These are phyloP conservation scores for Brachyhypopomus gauderio DNA, from an alignment of 2,113 vertebrate genomes.

Conservation along the genomic window DNA sequence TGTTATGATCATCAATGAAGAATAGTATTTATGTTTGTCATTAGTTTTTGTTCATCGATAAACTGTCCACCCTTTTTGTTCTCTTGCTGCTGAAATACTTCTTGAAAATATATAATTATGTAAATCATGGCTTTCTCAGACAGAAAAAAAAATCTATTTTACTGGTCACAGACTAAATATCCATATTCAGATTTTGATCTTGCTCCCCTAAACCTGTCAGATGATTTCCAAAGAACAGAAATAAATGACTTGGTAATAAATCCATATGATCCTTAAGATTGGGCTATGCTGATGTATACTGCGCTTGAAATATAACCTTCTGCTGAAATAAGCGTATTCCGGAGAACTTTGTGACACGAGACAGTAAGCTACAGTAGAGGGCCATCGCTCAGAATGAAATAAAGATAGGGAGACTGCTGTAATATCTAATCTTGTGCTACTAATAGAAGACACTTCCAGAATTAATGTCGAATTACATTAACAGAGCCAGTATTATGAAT, in stretches of 20 bases:
- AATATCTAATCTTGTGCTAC: constrained; percentile 4
- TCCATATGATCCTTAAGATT: neutral
- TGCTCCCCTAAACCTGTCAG: neutral
- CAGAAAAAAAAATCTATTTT: neutral
- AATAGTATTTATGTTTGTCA: neutral
- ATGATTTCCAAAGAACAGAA: neutral
- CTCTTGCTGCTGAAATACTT: neutral
- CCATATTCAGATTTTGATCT: neutral
- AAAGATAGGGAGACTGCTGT: neutral
- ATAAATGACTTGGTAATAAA: neutral
- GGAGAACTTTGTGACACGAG: neutral
- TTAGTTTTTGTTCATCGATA: neutral
- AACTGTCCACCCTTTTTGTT: too few species aligned
- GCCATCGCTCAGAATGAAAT: neutral
- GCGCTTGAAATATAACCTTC: neutral
- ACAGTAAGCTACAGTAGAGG: neutral
- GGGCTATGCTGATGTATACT: neutral
- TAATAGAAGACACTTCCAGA: neutral
- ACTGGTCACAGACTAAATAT: neutral
- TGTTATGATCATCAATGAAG: too few species aligned
- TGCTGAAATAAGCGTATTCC: neutral
- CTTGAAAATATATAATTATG: neutral
- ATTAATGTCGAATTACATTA: constrained; percentile 16
- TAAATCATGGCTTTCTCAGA: neutral
- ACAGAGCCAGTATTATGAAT: neutral